Evolutionary conservation across 2,888 invertebrate genomes (phyloP).

Genomic region (Ormyrus nitidulus): DNA sequence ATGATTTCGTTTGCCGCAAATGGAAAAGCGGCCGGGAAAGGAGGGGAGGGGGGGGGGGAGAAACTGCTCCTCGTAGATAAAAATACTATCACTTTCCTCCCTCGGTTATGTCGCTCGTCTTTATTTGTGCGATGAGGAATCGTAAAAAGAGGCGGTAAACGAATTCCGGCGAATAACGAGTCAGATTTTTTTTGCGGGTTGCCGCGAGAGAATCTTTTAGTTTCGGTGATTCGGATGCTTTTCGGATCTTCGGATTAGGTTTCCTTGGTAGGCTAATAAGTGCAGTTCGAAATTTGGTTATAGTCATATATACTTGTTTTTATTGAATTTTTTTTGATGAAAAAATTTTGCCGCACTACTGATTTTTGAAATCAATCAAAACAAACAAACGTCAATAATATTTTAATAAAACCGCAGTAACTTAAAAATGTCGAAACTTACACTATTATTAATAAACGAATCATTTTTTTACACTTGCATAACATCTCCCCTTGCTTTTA

Average conservation of each 20-base stretch:
- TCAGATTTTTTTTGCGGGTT: constrained; percentile 44
- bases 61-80: constrained; percentile 48
- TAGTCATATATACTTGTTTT: too few relatives aligned
- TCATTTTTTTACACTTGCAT: too few relatives aligned
- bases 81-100: constrained; percentile 53
- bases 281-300: too few relatives aligned
- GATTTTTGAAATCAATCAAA: too few relatives aligned
- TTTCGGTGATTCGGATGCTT: constrained; percentile 6
- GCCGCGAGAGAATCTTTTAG: background rate
- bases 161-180: constrained; percentile 51
- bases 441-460: too few relatives aligned
- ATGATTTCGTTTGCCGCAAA: constrained; percentile 69
- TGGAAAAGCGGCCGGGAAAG: constrained; percentile 56
- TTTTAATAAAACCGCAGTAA: too few relatives aligned
- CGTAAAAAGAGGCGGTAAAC: constrained; percentile 51
- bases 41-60: background rate
- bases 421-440: too few relatives aligned
- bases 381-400: too few relatives aligned
- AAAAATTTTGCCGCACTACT: too few relatives aligned
- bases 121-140: constrained; percentile 51
- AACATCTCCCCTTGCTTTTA: too few relatives aligned
- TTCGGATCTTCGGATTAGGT: constrained; percentile 3
- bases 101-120: constrained; percentile 24
- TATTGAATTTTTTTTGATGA: too few relatives aligned
- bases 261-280: background rate